Evolutionary conservation across 1,140 invertebrate genomes (phyloP).

Genomic region (Aleiodes sp.): DNA sequence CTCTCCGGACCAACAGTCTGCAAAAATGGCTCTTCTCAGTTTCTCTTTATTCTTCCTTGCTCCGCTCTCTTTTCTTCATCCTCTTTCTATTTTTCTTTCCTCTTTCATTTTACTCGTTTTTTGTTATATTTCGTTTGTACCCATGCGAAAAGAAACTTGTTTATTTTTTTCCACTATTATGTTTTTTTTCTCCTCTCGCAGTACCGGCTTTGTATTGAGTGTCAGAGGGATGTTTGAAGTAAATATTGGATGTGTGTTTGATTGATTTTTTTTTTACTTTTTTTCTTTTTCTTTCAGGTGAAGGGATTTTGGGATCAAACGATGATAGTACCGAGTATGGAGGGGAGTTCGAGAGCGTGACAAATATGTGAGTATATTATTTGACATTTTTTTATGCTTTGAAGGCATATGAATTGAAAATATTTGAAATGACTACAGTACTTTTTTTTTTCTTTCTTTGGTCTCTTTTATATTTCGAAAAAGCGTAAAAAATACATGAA

Average conservation of each 20-base stretch:
- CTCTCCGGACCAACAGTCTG: slow-evolving; percentile 28
- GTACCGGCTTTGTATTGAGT: slow-evolving; percentile 1
- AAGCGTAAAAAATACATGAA: not conserved
- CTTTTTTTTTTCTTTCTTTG: not conserved
- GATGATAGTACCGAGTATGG: not conserved
- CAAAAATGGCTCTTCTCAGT: slow-evolving; percentile 16
- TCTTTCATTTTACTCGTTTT: too few relatives aligned
- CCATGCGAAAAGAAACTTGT: not conserved
- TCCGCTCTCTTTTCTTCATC: not conserved
- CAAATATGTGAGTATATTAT: slow-evolving; percentile 7
- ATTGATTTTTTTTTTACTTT: slow-evolving; percentile 18
- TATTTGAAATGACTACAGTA: too few relatives aligned
- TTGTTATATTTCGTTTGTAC: too few relatives aligned
- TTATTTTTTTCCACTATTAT: too few relatives aligned
- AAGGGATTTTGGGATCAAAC: slow-evolving; percentile 13
- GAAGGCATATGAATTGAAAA: not conserved
- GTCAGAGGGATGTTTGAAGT: not conserved
- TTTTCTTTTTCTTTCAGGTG: slow-evolving; percentile 1
- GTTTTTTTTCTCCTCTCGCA: not conserved
- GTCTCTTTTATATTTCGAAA: too few relatives aligned
- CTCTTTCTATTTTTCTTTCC: not conserved
- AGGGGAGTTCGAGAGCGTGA: not conserved
- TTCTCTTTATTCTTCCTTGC: slow-evolving; percentile 1
- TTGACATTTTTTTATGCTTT: not conserved
- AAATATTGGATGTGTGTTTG: slow-evolving; percentile 16